Base-by-base conservation (phyloP, 2,113 vertebrate genomes). In the Hypanus sabinus region DNA sequence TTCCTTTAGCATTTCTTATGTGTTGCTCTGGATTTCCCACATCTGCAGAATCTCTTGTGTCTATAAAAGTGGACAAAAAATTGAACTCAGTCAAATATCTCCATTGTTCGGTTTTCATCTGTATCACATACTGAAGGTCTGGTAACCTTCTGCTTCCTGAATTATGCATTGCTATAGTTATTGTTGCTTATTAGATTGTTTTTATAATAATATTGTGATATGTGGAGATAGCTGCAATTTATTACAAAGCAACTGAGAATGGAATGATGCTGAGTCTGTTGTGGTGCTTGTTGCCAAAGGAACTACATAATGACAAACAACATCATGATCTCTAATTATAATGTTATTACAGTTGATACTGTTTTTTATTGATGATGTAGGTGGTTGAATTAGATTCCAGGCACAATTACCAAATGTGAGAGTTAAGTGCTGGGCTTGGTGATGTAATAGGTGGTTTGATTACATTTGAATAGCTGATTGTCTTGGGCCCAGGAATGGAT, bases 121-220 rank as follows among this genome's bases (percentile, higher is more conserved):
- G 38, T 22, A 93, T 46, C 22, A 93, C 11, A 55, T 55, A 36
- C 8, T 70, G 8, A 93, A 9, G 24, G 55, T 55, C 68, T 71
- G 11, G 33, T 92, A 71, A 92, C 65, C 91, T 93, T 38, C 22
- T 30, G 91, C 27, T 27, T 27, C 14, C 91, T 71, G 46, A 73
- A 93, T 93, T 27, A 75, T 75, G 60, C 38, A 55, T 93, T 93
- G 73, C 46, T 93, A 22, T 14, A 14, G 12, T 73, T 73, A 46
- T 46, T 93, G 24, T 16, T 46, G 68, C 55, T 73, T 75, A 46
- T 75, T 73, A 6, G 8, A 11, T 93, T 93, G 4, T 5, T 73
- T n/a, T 93, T 73, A 93, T 27, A 46, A 73, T 71, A 92, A 73
- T 93, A 73, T 93, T 93, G 91, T 73, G 46, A 55, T 93, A 24